Conservation (phyloP, 2,888 invertebrate species). For the Endomychus coccineus region DNA sequence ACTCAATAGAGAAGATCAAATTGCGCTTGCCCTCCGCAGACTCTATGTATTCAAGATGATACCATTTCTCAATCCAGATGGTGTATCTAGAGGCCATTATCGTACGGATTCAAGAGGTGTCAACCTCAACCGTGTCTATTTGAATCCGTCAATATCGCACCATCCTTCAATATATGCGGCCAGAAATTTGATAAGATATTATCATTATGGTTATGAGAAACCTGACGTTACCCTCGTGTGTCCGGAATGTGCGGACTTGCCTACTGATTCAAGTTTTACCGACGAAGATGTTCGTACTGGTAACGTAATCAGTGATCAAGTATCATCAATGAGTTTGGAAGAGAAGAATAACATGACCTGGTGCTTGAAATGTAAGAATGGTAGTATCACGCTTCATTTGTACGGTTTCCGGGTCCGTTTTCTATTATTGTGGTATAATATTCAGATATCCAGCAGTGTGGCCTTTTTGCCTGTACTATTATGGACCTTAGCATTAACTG, state of each 20-base stretch:
- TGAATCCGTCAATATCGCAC: conserved; percentile 63
- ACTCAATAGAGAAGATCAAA: conserved; percentile 64
- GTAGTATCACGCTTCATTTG: conserved; percentile 44
- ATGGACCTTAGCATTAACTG: too few relatives aligned
- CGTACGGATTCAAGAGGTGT: conserved; percentile 81
- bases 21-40: conserved; percentile 64
- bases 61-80: conserved; percentile 88
- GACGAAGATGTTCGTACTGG: conserved; percentile 25
- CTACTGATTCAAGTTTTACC: conserved; percentile 14
- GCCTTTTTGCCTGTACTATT: too few relatives aligned
- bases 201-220: conserved; percentile 60
- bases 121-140: conserved; percentile 80
- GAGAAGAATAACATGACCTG: conserved; percentile 38
- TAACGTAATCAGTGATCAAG: conserved; percentile 32
- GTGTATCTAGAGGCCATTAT: conserved; percentile 79
- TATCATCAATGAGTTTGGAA: conserved; percentile 39
- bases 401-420: too few relatives aligned
- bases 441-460: too few relatives aligned
- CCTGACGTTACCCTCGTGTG: conserved; percentile 19
- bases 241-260: conserved; percentile 18
- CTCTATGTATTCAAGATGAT: conserved; percentile 82
- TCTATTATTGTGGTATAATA: too few relatives aligned
- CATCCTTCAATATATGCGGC: conserved; percentile 86
- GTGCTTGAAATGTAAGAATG: conserved; percentile 48
- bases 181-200: conserved; percentile 65